phyloP scores from a whole-genome alignment of 2,797 vertebrate species.

The Pterois miles region DNA sequence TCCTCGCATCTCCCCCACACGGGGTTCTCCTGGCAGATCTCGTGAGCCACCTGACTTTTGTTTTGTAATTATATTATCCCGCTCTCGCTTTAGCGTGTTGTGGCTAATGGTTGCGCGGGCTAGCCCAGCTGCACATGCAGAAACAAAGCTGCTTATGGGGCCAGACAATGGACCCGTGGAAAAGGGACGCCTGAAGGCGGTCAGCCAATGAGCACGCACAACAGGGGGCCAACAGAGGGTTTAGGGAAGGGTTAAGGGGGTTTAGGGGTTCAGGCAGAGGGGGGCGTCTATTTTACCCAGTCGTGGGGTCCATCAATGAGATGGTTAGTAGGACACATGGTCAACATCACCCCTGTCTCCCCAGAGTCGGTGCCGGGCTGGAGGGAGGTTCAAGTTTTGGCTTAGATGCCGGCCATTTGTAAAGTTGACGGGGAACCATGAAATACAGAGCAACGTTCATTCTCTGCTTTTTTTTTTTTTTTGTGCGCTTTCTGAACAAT shows the following conservation, averaged over 20 bases:
- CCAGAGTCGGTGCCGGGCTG: conserved; percentile 62
- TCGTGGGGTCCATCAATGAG: conserved; percentile 68
- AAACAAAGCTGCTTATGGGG: conserved; percentile 84
- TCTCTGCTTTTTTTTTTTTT: conserved; percentile 63
- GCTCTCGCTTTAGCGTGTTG: conserved; percentile 78
- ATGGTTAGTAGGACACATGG: conserved; percentile 74
- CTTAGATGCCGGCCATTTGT: conserved; percentile 66
- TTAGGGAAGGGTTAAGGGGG: conserved; percentile 78
- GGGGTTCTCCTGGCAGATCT: conserved; percentile 72
- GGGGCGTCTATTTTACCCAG: conserved; percentile 60
- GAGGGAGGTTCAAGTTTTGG: conserved; percentile 75
- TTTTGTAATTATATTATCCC: conserved; percentile 85
- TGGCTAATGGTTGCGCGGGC: conserved; percentile 80
- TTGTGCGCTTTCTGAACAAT: conserved; percentile 44
- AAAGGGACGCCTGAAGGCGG: conserved; percentile 83
- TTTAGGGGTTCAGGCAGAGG: conserved; percentile 65
- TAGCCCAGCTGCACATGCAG: conserved; percentile 84
- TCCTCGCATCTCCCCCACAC: conserved; percentile 69
- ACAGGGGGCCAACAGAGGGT: conserved; percentile 78
- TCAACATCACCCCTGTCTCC: conserved; percentile 73
- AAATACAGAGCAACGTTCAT: conserved; percentile 77
- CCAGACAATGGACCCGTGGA: conserved; percentile 81
- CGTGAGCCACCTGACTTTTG: conserved; percentile 84
- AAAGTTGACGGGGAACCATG: conserved; percentile 79
- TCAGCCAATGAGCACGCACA: conserved; percentile 80